phyloP scores from a whole-genome alignment of 1,140 invertebrate genomes.

The Zaprionus davidi region DNA sequence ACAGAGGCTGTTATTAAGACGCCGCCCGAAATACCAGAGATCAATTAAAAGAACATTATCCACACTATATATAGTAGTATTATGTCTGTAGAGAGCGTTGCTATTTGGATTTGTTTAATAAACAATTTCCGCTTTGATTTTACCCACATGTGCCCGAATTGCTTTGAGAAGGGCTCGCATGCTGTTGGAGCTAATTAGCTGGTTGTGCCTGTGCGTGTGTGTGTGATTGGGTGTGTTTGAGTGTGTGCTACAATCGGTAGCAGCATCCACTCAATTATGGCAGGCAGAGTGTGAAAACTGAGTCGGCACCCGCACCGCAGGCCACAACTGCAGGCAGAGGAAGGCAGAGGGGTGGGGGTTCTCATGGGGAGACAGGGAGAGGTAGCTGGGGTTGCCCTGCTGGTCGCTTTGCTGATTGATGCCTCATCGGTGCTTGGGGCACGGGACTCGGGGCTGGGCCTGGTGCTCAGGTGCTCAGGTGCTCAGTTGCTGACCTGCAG shows the following conservation, averaged over 20 bases:
- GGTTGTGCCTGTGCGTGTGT: constrained; percentile 8
- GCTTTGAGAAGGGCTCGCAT: constrained; percentile 25
- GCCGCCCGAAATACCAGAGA: constrained; percentile 51
- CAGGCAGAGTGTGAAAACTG: constrained; percentile 64
- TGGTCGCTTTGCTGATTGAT: constrained; percentile 34
- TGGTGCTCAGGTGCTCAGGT: constrained; percentile 25
- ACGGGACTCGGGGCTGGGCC: background rate
- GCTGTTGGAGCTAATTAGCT: constrained; percentile 47
- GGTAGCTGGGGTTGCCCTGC: constrained; percentile 11
- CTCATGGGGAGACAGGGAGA: background rate
- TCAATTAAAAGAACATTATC: constrained; percentile 74
- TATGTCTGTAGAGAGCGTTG: background rate
- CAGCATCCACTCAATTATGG: constrained; percentile 55
- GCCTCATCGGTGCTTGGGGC: background rate
- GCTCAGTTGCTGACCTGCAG: constrained; percentile 43
- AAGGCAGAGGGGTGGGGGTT: background rate
- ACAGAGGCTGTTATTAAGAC: constrained; percentile 41
- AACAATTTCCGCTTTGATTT: constrained; percentile 77
- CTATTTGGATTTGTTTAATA: constrained; percentile 71
- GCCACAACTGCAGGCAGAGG: background rate
- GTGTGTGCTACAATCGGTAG: constrained; percentile 1
- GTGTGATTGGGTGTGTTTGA: constrained; percentile 7
- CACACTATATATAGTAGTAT: constrained; percentile 27
- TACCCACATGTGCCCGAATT: constrained; percentile 3
- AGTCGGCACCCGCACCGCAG: constrained; percentile 37